These are phyloP conservation scores for Microctonus aethiopoides DNA, from an alignment of 2,888 invertebrate genomes.

Conservation along the genomic window DNA sequence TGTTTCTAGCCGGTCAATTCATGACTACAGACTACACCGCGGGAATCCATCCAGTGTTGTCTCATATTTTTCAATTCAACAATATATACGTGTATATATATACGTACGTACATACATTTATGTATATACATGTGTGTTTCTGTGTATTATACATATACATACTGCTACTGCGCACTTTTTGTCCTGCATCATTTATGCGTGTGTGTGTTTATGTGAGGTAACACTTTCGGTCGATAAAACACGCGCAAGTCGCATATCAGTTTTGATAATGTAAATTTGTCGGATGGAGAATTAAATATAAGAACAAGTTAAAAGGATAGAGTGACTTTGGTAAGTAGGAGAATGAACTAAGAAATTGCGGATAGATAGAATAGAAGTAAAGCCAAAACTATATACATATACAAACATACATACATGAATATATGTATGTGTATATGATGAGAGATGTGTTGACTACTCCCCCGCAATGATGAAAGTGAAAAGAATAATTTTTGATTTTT, in stretches of 20 bases:
- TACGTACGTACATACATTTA: background rate
- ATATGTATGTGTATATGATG: no score
- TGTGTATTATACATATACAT: no score
- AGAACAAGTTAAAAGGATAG: no score
- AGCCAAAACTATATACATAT: background rate
- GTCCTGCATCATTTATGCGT: background rate
- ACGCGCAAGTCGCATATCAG: background rate
- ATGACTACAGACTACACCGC: background rate
- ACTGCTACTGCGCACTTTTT: background rate
- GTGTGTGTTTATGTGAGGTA: background rate
- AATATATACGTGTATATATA: background rate
- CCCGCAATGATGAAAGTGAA: background rate
- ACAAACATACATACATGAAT: background rate
- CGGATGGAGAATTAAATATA: no score
- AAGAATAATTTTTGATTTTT: background rate
- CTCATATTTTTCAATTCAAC: background rate
- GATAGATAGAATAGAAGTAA: background rate
- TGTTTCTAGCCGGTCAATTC: background rate
- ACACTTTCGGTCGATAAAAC: conserved; percentile 21
- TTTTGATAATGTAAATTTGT: no score
- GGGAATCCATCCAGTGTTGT: background rate
- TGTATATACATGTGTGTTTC: background rate
- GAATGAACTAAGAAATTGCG: background rate
- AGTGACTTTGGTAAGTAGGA: background rate
- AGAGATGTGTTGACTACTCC: background rate